A percentile compares a stretch with the other conserved stretches of the same genome.
Conservation (phyloP, 2,113 vertebrate species). For the Hemiprocne comata region DNA sequence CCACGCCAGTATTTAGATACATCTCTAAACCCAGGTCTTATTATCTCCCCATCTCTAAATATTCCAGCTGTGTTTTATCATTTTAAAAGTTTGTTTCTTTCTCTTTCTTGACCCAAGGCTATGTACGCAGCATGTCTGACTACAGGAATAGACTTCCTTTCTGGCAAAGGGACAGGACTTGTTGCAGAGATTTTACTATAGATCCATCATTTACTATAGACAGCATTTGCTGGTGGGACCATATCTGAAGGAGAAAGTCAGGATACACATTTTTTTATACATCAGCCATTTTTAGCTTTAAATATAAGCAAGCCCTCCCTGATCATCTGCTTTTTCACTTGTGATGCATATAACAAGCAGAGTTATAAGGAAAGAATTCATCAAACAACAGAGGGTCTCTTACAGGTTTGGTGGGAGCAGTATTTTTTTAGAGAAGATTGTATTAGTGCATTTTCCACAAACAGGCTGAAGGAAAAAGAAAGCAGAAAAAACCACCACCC, state of each 20-base stretch:
- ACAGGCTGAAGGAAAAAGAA: neutral
- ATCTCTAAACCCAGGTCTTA: neutral
- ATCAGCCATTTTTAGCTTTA: neutral
- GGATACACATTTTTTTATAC: neutral
- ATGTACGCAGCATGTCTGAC: neutral
- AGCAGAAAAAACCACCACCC: neutral
- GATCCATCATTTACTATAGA: neutral
- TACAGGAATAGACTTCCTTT: neutral
- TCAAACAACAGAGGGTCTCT: neutral
- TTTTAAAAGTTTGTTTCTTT: neutral
- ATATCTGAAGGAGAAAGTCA: neutral
- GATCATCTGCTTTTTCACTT: neutral
- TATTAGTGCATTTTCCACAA: neutral
- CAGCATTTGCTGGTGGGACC: neutral
- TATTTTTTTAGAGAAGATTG: neutral
- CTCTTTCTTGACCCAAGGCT: neutral
- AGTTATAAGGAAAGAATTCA: neutral
- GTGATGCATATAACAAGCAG: neutral
- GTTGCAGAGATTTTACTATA: neutral
- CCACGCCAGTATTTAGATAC: neutral
- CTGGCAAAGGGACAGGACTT: neutral
- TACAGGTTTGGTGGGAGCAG: neutral
- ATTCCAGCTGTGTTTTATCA: neutral
- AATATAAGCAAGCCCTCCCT: neutral
- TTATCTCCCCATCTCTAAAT: neutral